Evolutionary conservation across 1,140 invertebrate species (phyloP).

Genomic region (Choristoneura fumiferana): DNA sequence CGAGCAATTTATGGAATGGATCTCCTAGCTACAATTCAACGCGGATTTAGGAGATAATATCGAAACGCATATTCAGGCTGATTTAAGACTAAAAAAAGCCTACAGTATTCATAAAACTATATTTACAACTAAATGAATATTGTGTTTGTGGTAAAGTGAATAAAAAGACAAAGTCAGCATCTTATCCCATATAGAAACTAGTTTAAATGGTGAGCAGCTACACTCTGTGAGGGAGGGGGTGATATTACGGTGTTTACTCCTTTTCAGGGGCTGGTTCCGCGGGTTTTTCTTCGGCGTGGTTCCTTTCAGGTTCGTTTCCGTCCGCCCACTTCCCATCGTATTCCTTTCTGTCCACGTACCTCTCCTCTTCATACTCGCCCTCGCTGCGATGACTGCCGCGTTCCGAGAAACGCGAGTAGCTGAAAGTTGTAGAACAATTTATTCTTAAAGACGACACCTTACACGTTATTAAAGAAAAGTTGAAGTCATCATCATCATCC

Average conservation of each 20-base stretch:
- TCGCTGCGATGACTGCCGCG: conserved; percentile 84
- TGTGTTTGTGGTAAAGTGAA: neutral
- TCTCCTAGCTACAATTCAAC: conserved; percentile 2
- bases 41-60: neutral
- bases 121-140: conserved; percentile 11
- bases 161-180: conserved; percentile 16
- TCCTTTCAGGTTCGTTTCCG: conserved; percentile 64
- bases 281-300: conserved; percentile 53
- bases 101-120: conserved; percentile 16
- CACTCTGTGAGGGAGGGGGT: conserved; percentile 37
- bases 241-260: conserved; percentile 45
- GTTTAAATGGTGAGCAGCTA: neutral
- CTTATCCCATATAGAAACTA: neutral
- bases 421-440: conserved; percentile 35
- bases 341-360: conserved; percentile 79
- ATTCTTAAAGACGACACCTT: conserved; percentile 11
- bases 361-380: conserved; percentile 85
- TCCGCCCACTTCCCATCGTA: conserved; percentile 83
- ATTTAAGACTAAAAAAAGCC: conserved; percentile 8
- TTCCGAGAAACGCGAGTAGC: conserved; percentile 72
- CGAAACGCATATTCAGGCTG: neutral
- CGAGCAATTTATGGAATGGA: conserved; percentile 1
- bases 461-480: conserved; percentile 1
- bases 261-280: conserved; percentile 30
- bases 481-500: too few relatives aligned